Conservation (phyloP, 2,797 vertebrate genomes). For the Hydrophis major region DNA sequence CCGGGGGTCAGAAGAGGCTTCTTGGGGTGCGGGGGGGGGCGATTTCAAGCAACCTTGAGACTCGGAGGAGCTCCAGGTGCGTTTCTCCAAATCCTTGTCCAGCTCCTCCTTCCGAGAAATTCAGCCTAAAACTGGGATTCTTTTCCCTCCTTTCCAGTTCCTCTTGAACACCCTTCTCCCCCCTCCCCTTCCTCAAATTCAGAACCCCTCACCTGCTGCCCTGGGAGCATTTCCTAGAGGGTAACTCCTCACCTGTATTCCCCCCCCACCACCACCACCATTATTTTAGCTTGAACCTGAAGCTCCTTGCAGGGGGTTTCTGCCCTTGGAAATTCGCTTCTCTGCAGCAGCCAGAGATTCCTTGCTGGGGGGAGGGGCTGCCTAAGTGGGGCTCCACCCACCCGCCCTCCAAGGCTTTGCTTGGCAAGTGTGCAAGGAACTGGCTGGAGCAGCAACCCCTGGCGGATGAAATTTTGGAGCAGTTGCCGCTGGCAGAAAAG, state of each 20-base stretch:
- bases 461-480: slow-evolving; percentile 59
- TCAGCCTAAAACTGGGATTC: not conserved
- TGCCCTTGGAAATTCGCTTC: not conserved
- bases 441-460: slow-evolving; percentile 1
- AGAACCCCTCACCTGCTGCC: not conserved
- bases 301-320: not conserved
- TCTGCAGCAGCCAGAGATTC: not conserved
- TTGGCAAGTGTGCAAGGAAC: slow-evolving; percentile 8
- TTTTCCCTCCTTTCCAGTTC: not conserved
- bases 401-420: too few relatives aligned
- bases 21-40: too few relatives aligned
- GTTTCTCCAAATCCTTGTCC: too few relatives aligned
- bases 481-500: slow-evolving; percentile 58
- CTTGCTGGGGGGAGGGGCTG: not conserved
- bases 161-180: not conserved
- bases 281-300: not conserved
- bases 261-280: not conserved
- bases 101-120: not conserved
- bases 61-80: not conserved
- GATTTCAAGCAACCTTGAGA: not conserved
- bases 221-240: not conserved
- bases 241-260: not conserved
- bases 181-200: too few relatives aligned
- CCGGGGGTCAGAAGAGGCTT: not conserved
- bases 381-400: not conserved